Evolutionary conservation across 2,888 invertebrate species (phyloP).

Genomic region (Odontocerum albicorne): DNA sequence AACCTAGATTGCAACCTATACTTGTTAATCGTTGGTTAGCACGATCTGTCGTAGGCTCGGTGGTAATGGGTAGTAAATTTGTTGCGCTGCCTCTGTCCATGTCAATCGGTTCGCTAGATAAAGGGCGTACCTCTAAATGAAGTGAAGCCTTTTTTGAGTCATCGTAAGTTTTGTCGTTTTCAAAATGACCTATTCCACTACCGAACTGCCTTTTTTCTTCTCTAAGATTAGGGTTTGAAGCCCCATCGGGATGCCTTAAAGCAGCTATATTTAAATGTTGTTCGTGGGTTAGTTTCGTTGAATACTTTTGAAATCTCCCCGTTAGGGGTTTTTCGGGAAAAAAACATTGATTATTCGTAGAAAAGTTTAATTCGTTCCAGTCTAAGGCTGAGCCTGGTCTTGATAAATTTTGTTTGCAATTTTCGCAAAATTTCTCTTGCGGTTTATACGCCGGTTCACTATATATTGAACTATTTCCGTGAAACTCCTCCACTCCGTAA

Average conservation of each 20-base stretch:
- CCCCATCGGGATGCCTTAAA: conserved; percentile 86
- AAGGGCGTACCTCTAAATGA: conserved; percentile 37
- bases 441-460: conserved; percentile 80
- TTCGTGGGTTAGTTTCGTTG: conserved; percentile 59
- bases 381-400: conserved; percentile 68
- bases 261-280: conserved; percentile 65
- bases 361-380: conserved; percentile 61
- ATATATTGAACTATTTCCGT: conserved; percentile 79
- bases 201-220: conserved; percentile 68
- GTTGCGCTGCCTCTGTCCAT: conserved; percentile 37
- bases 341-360: conserved; percentile 54
- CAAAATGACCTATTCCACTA: conserved; percentile 64
- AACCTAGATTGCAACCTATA: conserved; percentile 65
- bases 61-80: conserved; percentile 58
- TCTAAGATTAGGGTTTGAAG: conserved; percentile 87
- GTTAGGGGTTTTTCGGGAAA: conserved; percentile 43
- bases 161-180: conserved; percentile 55
- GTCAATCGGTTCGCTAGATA: conserved; percentile 43
- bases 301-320: conserved; percentile 69
- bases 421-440: conserved; percentile 75
- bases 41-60: conserved; percentile 63
- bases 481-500: conserved; percentile 66
- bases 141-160: conserved; percentile 46
- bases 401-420: conserved; percentile 71
- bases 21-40: conserved; percentile 64